phyloP scores from a whole-genome alignment of 2,113 vertebrate genomes.

The Leucosticte australis region DNA sequence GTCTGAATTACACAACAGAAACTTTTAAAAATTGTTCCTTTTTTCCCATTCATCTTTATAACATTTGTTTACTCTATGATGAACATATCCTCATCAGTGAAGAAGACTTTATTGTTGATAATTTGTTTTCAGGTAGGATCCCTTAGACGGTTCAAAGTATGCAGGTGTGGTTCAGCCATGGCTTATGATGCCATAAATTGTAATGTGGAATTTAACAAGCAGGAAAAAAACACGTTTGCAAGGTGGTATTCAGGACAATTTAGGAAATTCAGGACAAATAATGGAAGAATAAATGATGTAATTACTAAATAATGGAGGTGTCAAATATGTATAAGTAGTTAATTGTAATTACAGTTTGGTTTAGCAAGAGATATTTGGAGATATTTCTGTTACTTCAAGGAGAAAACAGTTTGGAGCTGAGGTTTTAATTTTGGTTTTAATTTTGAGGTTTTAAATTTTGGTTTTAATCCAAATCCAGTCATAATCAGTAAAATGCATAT shows the following conservation, averaged over 20 bases:
- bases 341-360: background rate
- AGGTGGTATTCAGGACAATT: background rate
- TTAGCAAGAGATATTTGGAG: background rate
- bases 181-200: background rate
- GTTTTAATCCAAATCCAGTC: background rate
- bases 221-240: background rate
- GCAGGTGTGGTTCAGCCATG: background rate
- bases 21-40: background rate
- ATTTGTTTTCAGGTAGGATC: background rate
- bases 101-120: background rate
- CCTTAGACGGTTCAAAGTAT: background rate
- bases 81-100: background rate
- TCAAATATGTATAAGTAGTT: background rate
- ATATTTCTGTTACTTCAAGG: background rate
- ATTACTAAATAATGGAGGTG: background rate
- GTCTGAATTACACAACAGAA: background rate
- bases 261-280: background rate
- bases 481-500: background rate
- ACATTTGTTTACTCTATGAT: background rate
- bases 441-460: background rate
- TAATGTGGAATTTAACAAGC: background rate
- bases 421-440: background rate
- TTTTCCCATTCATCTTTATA: background rate
- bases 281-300: background rate
- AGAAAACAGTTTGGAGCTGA: background rate